phyloP scores from a whole-genome alignment of 1,140 invertebrate species.

The Camponotus pennsylvanicus region DNA sequence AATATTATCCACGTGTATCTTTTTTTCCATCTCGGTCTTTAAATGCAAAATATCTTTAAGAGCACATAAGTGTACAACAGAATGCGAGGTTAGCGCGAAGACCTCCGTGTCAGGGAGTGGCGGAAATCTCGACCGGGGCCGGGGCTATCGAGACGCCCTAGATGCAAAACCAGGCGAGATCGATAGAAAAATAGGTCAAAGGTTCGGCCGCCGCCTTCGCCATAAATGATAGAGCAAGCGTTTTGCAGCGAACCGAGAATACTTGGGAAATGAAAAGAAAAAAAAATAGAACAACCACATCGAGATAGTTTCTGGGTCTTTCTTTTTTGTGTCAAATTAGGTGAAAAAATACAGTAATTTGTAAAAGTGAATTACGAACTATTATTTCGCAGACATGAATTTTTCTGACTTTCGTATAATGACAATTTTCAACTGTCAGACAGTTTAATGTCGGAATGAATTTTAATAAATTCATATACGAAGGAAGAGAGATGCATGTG shows the following conservation, averaged over 20 bases:
- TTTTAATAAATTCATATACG: not conserved
- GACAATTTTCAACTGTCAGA: not conserved
- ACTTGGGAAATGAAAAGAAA: not conserved
- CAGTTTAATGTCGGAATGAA: not conserved
- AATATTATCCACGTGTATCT: constrained; percentile 72
- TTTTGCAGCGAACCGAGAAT: not conserved
- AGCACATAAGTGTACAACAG: not conserved
- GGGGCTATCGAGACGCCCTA: constrained; percentile 69
- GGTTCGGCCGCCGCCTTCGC: constrained; percentile 68
- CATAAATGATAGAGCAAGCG: constrained; percentile 24
- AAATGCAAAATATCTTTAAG: constrained; percentile 65
- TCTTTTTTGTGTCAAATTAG: not conserved
- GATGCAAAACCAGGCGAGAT: constrained; percentile 74
- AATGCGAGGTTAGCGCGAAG: constrained; percentile 38
- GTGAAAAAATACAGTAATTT: not conserved
- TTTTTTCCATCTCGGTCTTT: constrained; percentile 80
- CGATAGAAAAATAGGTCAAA: constrained; percentile 85
- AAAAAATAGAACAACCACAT: not conserved
- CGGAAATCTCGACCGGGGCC: constrained; percentile 63
- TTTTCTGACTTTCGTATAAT: not conserved
- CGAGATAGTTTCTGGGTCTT: too few species aligned
- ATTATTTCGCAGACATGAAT: not conserved
- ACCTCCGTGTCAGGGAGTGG: constrained; percentile 43
- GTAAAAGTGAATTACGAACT: constrained; percentile 11
- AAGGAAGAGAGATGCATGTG: not conserved